These are phyloP conservation scores for Trochalopteron elliotii DNA, from an alignment of 2,113 vertebrate species.

Conservation along the genomic window DNA sequence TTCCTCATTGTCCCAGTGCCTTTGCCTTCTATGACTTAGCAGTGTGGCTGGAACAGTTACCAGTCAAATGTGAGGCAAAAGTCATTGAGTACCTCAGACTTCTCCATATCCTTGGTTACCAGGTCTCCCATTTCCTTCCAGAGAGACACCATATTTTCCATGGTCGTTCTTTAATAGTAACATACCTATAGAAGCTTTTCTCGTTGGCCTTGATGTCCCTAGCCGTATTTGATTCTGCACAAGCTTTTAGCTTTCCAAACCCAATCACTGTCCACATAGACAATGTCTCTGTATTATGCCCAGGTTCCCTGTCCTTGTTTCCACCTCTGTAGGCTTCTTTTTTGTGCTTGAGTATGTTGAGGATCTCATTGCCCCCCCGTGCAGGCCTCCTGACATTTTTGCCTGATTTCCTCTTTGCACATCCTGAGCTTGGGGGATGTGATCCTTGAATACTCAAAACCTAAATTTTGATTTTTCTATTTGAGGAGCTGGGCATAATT, in stretches of 20 bases:
- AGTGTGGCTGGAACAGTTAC: neutral
- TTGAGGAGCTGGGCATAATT: neutral
- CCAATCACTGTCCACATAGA: neutral
- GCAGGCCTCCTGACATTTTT: neutral
- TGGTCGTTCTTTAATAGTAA: neutral
- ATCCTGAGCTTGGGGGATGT: neutral
- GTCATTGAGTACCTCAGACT: neutral
- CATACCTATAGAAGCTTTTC: neutral
- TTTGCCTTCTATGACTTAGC: neutral
- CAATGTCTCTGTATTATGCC: neutral
- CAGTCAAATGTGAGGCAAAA: neutral
- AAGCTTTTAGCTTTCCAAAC: neutral
- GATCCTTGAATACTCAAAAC: neutral
- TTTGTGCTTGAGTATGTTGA: neutral
- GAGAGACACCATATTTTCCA: neutral
- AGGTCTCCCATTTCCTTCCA: neutral
- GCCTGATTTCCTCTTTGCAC: neutral
- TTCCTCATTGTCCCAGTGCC: neutral
- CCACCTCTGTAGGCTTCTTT: neutral
- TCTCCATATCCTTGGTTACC: neutral
- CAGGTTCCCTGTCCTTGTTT: neutral
- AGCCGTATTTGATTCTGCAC: neutral
- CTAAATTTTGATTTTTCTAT: neutral
- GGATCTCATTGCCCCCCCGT: neutral
- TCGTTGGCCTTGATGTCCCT: neutral